A percentile compares a stretch with the other conserved stretches of the same genome.
phyloP scores from a whole-genome alignment of 1,140 invertebrate genomes.

The Drosophila pachea region DNA sequence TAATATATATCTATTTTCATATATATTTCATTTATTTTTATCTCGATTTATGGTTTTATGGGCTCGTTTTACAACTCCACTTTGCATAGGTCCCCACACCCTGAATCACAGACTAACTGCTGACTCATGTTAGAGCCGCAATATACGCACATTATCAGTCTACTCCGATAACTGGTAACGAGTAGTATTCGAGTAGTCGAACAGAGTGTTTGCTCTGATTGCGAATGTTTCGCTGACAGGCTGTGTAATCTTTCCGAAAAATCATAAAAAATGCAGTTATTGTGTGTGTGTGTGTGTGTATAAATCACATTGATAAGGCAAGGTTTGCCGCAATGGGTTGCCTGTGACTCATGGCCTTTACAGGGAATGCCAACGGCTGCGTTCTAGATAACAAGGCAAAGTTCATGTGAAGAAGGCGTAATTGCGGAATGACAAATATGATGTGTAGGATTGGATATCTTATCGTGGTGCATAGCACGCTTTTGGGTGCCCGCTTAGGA shows the following conservation, averaged over 20 bases:
- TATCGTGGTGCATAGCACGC: background rate
- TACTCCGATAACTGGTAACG: constrained; percentile 24
- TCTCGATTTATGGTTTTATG: too few species aligned
- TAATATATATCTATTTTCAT: too few species aligned
- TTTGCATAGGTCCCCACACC: background rate
- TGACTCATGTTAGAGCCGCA: constrained; percentile 1
- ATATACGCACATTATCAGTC: constrained; percentile 18
- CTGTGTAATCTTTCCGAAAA: constrained; percentile 19
- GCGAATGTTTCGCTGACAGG: background rate
- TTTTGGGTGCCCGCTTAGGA: constrained; percentile 5
- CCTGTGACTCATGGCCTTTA: constrained; percentile 13
- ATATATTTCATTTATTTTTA: too few species aligned
- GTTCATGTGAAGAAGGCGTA: constrained; percentile 2
- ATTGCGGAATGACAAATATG: background rate
- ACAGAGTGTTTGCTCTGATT: constrained; percentile 1
- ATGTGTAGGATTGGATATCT: background rate
- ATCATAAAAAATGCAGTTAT: constrained; percentile 5
- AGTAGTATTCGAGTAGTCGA: constrained; percentile 8
- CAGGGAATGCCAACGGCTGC: constrained; percentile 14
- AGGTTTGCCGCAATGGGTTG: background rate
- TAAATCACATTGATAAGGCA: constrained; percentile 19
- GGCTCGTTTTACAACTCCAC: too few species aligned
- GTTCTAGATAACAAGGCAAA: background rate
- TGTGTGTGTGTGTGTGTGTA: background rate
- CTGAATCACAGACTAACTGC: constrained; percentile 2